Evolutionary conservation across 2,113 vertebrate species (phyloP), one percentile per base, ranked within the genome.

Genomic region (Picathartes gymnocephalus): DNA sequence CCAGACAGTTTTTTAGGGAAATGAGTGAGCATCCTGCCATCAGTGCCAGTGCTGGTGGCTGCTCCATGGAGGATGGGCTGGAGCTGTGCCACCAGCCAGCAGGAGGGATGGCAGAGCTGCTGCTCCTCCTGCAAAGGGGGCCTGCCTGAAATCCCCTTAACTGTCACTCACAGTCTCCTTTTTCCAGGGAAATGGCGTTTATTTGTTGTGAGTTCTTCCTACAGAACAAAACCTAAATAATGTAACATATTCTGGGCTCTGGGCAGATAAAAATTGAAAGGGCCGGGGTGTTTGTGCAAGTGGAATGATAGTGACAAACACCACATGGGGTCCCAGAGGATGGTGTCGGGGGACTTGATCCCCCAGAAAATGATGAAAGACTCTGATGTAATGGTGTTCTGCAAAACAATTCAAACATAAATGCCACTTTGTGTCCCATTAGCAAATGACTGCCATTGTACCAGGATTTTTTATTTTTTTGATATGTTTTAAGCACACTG

Each of bases 221-320:
- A 95, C 14, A 64, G 94, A 92, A 85, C 94, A 64, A 74, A 92
- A 95, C 56, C 37, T 47, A 74, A 85, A 94, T 90, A 89, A 88
- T 79, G 48, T 72, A 94, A 84, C 51, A 24, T 62, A 61, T 53
- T 92, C 53, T 13, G 20, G 47, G 86, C 69, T 81, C 69, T 92
- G 68, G 68, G 54, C 77, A 95, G 92, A 95, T 86, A 83, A 91
- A 92, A 81, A 71, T 39, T 61, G 65, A 94, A 95, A 89, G 74
- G 53, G 45, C 56, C 17, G 19, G 21, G 35, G 60, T 88, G 70
- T 56, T 87, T 95, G 54, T 85, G 82, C 50, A 54, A 88, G 61
- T 91, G 15, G 33, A 84, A 76, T 45, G 42, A 48, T 90, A 61
- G 54, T 24, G 80, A 83, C 60, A 51, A 79, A 81, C 80, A n/a